phyloP scores from a whole-genome alignment of 2,113 vertebrate species.

The Colossoma macropomum region DNA sequence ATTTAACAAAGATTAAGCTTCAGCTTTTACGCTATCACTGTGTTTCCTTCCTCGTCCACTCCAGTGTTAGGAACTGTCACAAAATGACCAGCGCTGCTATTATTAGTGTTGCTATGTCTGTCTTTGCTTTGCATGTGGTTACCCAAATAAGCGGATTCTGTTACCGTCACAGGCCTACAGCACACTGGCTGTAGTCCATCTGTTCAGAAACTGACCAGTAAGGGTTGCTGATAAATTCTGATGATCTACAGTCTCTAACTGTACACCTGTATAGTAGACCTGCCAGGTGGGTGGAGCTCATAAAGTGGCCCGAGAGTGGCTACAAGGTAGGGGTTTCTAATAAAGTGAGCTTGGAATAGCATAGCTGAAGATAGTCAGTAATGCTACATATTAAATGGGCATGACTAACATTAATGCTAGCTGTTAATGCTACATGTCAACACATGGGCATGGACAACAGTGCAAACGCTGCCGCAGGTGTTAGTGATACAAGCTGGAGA shows the following conservation, averaged over 20 bases:
- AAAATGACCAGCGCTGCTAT: too few relatives aligned
- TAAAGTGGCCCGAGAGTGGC: not conserved
- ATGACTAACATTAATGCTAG: constrained; percentile 9
- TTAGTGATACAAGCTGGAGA: constrained; percentile 61
- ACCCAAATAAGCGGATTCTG: too few relatives aligned
- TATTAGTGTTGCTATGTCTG: too few relatives aligned
- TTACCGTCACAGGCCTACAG: too few relatives aligned
- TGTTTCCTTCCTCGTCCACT: too few relatives aligned
- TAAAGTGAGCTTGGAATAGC: not conserved
- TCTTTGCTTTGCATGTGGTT: too few relatives aligned
- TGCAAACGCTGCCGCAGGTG: constrained; percentile 54
- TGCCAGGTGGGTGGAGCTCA: not conserved
- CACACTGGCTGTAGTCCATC: too few relatives aligned
- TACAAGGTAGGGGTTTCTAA: not conserved
- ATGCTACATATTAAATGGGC: not conserved
- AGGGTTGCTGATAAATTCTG: not conserved
- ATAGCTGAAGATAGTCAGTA: not conserved
- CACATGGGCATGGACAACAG: constrained; percentile 10
- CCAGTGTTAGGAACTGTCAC: too few relatives aligned
- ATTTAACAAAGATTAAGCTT: too few relatives aligned
- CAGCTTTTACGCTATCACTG: too few relatives aligned
- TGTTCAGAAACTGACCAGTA: not conserved
- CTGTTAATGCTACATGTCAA: constrained; percentile 59
- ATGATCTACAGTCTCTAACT: not conserved
- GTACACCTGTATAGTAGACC: not conserved